phyloP scores from a whole-genome alignment of 2,797 vertebrate genomes.

The Sparus aurata region DNA sequence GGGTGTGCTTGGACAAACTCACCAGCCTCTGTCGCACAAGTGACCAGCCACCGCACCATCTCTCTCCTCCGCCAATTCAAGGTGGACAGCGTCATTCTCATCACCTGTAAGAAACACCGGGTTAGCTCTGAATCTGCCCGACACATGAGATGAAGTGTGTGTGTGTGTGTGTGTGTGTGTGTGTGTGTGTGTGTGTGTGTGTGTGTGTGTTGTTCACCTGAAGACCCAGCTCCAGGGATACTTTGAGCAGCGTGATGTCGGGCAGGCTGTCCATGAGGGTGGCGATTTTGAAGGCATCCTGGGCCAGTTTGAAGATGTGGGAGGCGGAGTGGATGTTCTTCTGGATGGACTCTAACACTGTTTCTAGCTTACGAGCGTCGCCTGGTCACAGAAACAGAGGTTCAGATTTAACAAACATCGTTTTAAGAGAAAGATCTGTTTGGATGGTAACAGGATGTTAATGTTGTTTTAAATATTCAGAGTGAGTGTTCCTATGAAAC shows the following conservation, averaged over 20 bases:
- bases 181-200: neutral
- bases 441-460: too few species aligned
- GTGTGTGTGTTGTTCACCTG: conserved; percentile 84
- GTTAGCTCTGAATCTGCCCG: neutral
- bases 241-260: conserved; percentile 95
- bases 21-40: conserved; percentile 97
- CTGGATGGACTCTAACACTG: conserved; percentile 96
- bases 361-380: conserved; percentile 91
- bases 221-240: conserved; percentile 94
- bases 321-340: conserved; percentile 96
- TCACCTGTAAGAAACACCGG: conserved; percentile 85
- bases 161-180: neutral
- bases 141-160: rapidly evolving
- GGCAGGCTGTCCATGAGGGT: conserved; percentile 95
- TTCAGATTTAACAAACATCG: too few species aligned
- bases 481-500: too few species aligned
- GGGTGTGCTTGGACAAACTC: conserved; percentile 56
- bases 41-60: conserved; percentile 97
- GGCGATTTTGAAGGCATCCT: conserved; percentile 97
- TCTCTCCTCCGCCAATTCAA: conserved; percentile 95
- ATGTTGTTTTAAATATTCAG: too few species aligned
- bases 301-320: conserved; percentile 96
- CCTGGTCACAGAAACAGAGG: conserved; percentile 78
- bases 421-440: too few species aligned
- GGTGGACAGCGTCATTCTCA: conserved; percentile 96